Base-by-base conservation (phyloP, 2,797 vertebrate genomes). In the Anomalospiza imberbis region DNA sequence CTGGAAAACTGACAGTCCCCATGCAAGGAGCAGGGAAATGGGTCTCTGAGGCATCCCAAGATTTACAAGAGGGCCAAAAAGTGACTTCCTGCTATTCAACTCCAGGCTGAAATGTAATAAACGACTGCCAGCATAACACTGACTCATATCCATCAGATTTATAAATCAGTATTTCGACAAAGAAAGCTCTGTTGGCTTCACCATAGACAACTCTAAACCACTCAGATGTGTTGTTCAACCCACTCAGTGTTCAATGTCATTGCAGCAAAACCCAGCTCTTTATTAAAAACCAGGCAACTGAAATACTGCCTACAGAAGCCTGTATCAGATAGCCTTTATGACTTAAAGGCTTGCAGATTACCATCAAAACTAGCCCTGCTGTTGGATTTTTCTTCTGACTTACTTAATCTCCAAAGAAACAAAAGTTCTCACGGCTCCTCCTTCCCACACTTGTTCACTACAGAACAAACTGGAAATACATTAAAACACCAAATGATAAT, bases 31-130 rank as follows among this genome's bases (percentile, higher is more conserved):
- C 74, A 47, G 90, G 90, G 93, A 95, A 96, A 96, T 85, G 71
- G 92, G 90, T 95, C 90, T 94, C 90, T 88, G 14, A 71, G 83
- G 88, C 94, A 96, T 94, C 96, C 62, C 90, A 81, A 81, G 94
- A 88, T 84, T 88, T 94, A 94, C 83, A 93, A 72, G 85, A 93
- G 85, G 80, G 94, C 88, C 94, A 95, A 82, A 81, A 95, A 94
- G 90, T 73, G 85, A 96, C 91, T 96, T 96, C 96, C 96, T 96
- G 93, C 94, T 88, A 96, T 96, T 96, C 91, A 96, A 91, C 83
- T 73, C 45, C 62, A 90, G 83, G 77, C 91, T 94, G 88, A 90
- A 95, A 90, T 86, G 81, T 91, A 94, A 95, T 86, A 94, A 96
- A 94, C 51, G 54, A 70, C 80, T 94, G 93, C 95, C 94, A 96